Percentiles rank a stretch among this genome's conserved stretches.
These are phyloP conservation scores for Caenorhabditis plicata DNA, from an alignment of 2,888 invertebrate species.

Conservation along the genomic window DNA sequence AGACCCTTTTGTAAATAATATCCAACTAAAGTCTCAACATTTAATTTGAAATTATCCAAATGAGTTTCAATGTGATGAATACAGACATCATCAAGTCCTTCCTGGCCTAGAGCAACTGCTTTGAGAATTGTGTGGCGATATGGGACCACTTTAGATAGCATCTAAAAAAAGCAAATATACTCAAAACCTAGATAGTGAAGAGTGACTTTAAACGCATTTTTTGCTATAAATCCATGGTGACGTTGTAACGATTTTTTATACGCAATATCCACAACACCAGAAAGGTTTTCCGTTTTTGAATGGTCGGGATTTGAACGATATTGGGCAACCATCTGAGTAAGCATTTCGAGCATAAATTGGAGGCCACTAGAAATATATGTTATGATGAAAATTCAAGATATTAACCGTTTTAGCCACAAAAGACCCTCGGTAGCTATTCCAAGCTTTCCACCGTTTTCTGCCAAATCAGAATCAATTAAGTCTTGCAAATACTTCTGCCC, in stretches of 20 bases:
- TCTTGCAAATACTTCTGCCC: conserved; percentile 52
- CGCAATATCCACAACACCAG: conserved; percentile 43
- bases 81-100: conserved; percentile 59
- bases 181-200: neutral
- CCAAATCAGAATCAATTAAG: conserved; percentile 58
- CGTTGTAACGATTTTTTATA: conserved; percentile 59
- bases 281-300: conserved; percentile 51
- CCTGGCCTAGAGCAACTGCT: conserved; percentile 60
- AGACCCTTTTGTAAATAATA: conserved; percentile 55
- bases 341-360: conserved; percentile 63
- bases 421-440: conserved; percentile 63
- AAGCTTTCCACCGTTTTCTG: conserved; percentile 54
- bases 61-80: conserved; percentile 59
- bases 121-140: conserved; percentile 58
- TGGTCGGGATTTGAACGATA: conserved; percentile 41
- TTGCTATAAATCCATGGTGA: conserved; percentile 61
- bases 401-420: conserved; percentile 62
- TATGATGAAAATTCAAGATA: neutral
- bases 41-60: conserved; percentile 57
- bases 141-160: conserved; percentile 60
- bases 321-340: conserved; percentile 51
- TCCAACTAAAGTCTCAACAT: conserved; percentile 56
- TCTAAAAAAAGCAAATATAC: conserved; percentile 28
- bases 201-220: conserved; percentile 59
- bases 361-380: conserved; percentile 50